Conservation (phyloP, 37 sponge, comb jelly and placozoan species). For the Corticium candelabrum region DNA sequence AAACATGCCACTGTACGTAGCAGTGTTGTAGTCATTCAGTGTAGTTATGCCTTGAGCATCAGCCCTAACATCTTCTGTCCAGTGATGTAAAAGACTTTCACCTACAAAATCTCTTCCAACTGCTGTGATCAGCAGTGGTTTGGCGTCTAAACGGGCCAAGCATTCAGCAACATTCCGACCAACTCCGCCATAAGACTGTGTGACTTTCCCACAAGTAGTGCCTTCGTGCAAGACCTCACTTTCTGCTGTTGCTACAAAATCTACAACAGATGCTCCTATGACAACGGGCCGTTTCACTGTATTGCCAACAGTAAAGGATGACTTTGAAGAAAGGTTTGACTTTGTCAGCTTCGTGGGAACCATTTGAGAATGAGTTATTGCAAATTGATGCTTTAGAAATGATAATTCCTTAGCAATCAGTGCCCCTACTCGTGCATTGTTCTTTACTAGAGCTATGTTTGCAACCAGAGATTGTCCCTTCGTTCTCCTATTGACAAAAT, state of each 20-base stretch:
- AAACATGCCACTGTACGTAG: conserved; percentile 65
- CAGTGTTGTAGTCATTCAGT: conserved; percentile 25
- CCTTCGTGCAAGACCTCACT: neutral
- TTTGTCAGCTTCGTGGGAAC: too few relatives aligned
- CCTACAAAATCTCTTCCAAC: conserved; percentile 68
- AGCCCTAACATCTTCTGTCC: conserved; percentile 40
- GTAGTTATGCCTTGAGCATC: conserved; percentile 18
- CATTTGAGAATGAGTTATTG: too few relatives aligned
- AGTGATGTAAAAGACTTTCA: conserved; percentile 13
- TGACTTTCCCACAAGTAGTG: conserved; percentile 56
- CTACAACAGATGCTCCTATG: conserved; percentile 62
- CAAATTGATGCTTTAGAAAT: conserved; percentile 5
- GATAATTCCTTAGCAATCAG: conserved; percentile 58
- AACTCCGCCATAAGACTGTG: conserved; percentile 65
- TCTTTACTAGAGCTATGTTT: conserved; percentile 77
- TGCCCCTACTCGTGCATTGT: conserved; percentile 80
- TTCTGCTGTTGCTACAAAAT: conserved; percentile 33
- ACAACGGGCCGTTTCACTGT: conserved; percentile 24
- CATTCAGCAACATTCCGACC: conserved; percentile 48
- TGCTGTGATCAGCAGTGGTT: conserved; percentile 63
- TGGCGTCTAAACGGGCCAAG: conserved; percentile 41
- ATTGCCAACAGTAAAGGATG: neutral
- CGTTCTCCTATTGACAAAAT: conserved; percentile 67
- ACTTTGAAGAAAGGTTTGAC: neutral
- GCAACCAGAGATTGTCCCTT: conserved; percentile 65